Base-by-base conservation (phyloP, 2,888 invertebrate genomes). In the Agriopis leucophaearia region DNA sequence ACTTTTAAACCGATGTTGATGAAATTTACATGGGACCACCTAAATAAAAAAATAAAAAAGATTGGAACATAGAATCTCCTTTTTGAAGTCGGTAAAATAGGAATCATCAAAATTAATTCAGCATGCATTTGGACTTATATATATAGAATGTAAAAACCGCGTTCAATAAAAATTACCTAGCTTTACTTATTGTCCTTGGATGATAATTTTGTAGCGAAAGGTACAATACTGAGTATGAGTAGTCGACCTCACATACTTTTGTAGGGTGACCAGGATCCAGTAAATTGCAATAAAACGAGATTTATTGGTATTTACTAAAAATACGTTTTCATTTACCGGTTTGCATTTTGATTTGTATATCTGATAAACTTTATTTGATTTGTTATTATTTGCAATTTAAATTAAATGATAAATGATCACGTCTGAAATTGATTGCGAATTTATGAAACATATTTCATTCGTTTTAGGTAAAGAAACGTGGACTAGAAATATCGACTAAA, bases 201-300 rank as follows among this genome's bases (percentile, higher is more conserved):
- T 38, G 55, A 59, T 42, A 50, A 50, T 45, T 56, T 70, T 15
- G 54, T 52, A 61, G 72, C 66, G 71, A 73, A 73, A 69, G 71
- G 73, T 61, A 52, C 38, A 57, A 45, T 38, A 59, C 57, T 59
- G 27, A 57, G 62, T 52, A 44, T 55, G 36, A 57, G 62, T 52
- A 44, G 72, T 13, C 64, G 72, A 72, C 72, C 69, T 74, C 62
- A 74, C 38, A 67, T 69, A 55, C 27, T 42, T 50, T 36, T 48
- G 58, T 65, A 52, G 63, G 52, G 60, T 47, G 67, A 69, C 67
- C 48, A 64, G 56, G 56, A 58, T 62, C 50, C 55, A 35, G 5
- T 60, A 63, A 59, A 58, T 58, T 36, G 13, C 18, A 60, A 52
- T 52, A 35, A 48, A 45, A 45, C 44, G 7, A n/a, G 44, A 57